Evolutionary conservation across 1,140 invertebrate species (phyloP).

Genomic region (Drosophila bocqueti): DNA sequence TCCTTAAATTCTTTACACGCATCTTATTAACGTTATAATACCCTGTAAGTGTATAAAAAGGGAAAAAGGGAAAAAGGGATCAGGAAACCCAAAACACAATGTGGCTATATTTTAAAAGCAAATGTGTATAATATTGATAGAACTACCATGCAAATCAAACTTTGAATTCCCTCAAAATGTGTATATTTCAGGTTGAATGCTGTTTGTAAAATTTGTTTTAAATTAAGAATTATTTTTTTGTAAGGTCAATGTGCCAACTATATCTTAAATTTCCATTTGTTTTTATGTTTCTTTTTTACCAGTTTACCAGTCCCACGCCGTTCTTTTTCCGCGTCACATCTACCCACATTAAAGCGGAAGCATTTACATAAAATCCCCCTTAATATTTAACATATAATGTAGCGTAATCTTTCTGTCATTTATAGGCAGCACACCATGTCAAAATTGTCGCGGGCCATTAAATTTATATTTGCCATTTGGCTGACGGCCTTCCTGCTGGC

Average conservation of each 20-base stretch:
- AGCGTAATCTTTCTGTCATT: constrained; percentile 44
- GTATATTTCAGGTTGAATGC: too few species aligned
- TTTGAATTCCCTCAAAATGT: background rate
- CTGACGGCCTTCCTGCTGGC: constrained; percentile 89
- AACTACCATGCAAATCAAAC: too few species aligned
- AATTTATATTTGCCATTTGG: constrained; percentile 90
- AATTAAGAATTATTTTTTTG: background rate
- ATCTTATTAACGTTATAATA: too few species aligned
- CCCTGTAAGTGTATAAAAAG: too few species aligned
- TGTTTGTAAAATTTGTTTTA: background rate
- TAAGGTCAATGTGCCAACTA: background rate
- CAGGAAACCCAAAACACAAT: too few species aligned
- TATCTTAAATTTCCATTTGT: too few species aligned
- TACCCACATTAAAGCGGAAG: constrained; percentile 1
- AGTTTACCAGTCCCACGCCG: too few species aligned
- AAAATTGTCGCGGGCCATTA: constrained; percentile 90
- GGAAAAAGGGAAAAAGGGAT: too few species aligned
- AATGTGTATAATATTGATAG: too few species aligned
- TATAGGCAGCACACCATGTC: constrained; percentile 91
- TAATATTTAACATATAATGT: constrained; percentile 39
- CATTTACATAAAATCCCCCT: constrained; percentile 31
- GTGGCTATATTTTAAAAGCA: too few species aligned
- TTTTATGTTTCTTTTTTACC: background rate
- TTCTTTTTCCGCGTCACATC: background rate
- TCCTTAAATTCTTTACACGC: too few species aligned